Base-by-base conservation (phyloP, 2,888 invertebrate species). In the Acrobeloides nanus region DNA sequence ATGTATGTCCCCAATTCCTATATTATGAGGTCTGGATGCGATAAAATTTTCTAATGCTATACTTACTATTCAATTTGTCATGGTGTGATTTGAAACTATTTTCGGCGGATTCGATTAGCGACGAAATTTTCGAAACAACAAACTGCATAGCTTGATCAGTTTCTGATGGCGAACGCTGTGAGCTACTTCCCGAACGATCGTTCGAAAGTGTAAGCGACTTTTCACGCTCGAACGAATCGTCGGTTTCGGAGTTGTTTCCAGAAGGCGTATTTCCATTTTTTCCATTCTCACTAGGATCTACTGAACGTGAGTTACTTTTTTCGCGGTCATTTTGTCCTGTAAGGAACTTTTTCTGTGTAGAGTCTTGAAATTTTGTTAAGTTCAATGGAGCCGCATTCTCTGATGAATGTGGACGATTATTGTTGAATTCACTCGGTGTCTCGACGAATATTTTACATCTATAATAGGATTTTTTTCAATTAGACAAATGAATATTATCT, bases 71-170 rank as follows among this genome's bases (percentile, higher is more conserved):
- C 10, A 64, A 32, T 21, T 50, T 48, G 25, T 63, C 57, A 18
- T 53, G 42, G 33, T 64, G 63, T 25, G 55, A 47, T 38, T 57
- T 59, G 43, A 64, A 61, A n/a, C 57, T 53, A 10, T 57, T 55
- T 7, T 55, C 56, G 25, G 64, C 59, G 26, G 65, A 56, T 21
- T 65, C 65, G 24, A 62, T 57, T 20, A 65, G 46, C 12, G 48
- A 50, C 32, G 55, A 48, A 24, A 64, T 53, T 41, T 62, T 61
- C 27, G 42, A 53, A 37, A 62, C 35, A 32, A 55, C 42, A 25
- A 38, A 52, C 46, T 54, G 45, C 17, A 54, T 18, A 27, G 39
- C 27, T 25, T 52, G 37, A 26, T 39, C 53, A 20, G 51, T 25
- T 15, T 29, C 51, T 8, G 38, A 24, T 35, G 23, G 45, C 27